Evolutionary conservation across 2,888 invertebrate genomes (phyloP), one percentile per base, ranked within the genome.

Genomic region (Leistus spinibarbis): DNA sequence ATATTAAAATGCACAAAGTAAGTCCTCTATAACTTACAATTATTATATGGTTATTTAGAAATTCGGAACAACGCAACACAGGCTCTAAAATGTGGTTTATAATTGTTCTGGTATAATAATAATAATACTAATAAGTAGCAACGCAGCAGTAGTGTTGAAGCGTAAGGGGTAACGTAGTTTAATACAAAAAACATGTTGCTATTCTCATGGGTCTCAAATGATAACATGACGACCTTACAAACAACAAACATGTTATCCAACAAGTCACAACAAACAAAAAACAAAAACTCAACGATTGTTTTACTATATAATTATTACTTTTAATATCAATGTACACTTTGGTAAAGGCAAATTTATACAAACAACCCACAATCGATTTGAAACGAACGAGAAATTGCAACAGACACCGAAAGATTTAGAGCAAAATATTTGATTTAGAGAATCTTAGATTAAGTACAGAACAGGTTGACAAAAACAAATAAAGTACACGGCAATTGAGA

Each of bases 301-400:
- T 40, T 40, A 40, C 40, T 7, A 60, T 22, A 60, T 22, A 60
- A 19, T 20, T 60, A 60, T 22, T 19, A 67, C 60, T 16, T 57
- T 67, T 67, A 67, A 67, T 67, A 67, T 73, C 67, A 73, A 73
- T 73, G 54, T 73, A 73, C 73, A 73, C 66, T 71, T 66, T 57
- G 60, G 60, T 64, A 54, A 73, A 73, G 66, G 67, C 67, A 67
- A 67, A 67, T 67, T 73, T 73, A 73, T 73, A 73, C 40, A 66
- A n/a, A 54, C 72, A 22, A 40, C 20, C 27, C 24, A 13, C 40
- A 40, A 27, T 17, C 24, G 66, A n/a, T 24, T 66, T 65, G 72
- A 24, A 57, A 65, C 72, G 17, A 16, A 60, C 60, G 60, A 22
- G 60, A 60, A 16, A 40, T 13, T 22, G 22, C 22, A 60, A 65